Conservation (phyloP, 2,797 vertebrate species). For the Mergus octosetaceus region DNA sequence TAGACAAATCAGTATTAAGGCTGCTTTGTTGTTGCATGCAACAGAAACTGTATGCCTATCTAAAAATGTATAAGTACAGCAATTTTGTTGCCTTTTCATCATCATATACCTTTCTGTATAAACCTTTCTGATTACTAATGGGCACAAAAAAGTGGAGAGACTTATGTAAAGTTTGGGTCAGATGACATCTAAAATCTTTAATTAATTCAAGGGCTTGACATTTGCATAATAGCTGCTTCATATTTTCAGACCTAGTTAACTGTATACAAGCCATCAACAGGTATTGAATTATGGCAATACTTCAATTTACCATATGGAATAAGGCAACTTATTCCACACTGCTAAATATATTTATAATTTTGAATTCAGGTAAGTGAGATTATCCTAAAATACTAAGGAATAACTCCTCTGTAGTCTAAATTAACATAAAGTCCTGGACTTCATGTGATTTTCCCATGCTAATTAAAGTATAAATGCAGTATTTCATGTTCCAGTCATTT, state of each 20-base stretch:
- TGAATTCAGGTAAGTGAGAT: not conserved
- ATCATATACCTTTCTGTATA: not conserved
- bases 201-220: conserved; percentile 55
- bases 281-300: conserved; percentile 9
- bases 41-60: not conserved
- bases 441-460: not conserved
- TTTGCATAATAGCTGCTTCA: conserved; percentile 58
- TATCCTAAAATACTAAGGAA: conserved; percentile 6
- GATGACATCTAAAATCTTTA: conserved; percentile 20
- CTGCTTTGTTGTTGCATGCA: not conserved
- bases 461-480: not conserved
- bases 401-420: not conserved
- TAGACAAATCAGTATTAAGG: conserved; percentile 30
- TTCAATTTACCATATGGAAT: conserved; percentile 4
- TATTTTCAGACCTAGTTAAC: conserved; percentile 49
- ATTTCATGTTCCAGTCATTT: not conserved
- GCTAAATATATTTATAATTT: conserved; percentile 29
- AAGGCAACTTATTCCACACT: not conserved
- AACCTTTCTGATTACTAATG: conserved; percentile 10
- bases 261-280: conserved; percentile 30
- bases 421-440: not conserved
- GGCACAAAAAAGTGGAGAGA: not conserved
- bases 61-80: not conserved
- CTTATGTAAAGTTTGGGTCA: not conserved
- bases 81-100: conserved; percentile 35